phyloP scores from a whole-genome alignment of 2,113 vertebrate genomes.

The Morone saxatilis region DNA sequence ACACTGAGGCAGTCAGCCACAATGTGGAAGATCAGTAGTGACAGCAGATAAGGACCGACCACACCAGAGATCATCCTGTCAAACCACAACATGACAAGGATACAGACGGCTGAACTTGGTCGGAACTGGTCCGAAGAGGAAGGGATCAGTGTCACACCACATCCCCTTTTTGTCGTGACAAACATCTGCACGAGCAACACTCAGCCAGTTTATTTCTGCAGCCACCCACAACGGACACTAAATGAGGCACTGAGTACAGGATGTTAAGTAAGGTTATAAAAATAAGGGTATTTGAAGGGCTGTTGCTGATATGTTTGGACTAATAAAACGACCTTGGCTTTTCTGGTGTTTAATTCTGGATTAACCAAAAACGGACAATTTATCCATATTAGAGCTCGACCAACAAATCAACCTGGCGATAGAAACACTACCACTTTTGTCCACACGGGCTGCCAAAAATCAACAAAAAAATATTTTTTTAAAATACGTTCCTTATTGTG shows the following conservation, averaged over 20 bases:
- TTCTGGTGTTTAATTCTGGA: too few relatives aligned
- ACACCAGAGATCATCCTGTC: not conserved
- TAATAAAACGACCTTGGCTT: too few relatives aligned
- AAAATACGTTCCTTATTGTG: too few relatives aligned
- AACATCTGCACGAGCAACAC: slow-evolving; percentile 5
- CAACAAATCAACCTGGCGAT: too few relatives aligned
- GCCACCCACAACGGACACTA: not conserved
- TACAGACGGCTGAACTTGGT: not conserved
- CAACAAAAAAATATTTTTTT: too few relatives aligned
- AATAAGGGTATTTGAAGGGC: not conserved
- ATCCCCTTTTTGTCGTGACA: slow-evolving; percentile 8
- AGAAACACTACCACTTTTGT: too few relatives aligned
- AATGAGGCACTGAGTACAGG: not conserved
- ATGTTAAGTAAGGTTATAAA: not conserved
- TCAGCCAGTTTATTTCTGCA: slow-evolving; percentile 1
- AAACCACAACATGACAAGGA: slow-evolving; percentile 1
- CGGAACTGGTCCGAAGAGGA: not conserved
- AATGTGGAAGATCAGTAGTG: slow-evolving; percentile 10
- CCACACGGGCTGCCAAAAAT: too few relatives aligned
- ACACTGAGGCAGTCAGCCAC: slow-evolving; percentile 1
- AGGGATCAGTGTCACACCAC: slow-evolving; percentile 1
- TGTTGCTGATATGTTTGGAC: not conserved
- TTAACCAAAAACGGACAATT: too few relatives aligned
- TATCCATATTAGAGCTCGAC: too few relatives aligned
- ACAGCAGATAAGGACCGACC: slow-evolving; percentile 17